phyloP scores from a whole-genome alignment of 2,113 vertebrate species.

The Glaucomys volans region DNA sequence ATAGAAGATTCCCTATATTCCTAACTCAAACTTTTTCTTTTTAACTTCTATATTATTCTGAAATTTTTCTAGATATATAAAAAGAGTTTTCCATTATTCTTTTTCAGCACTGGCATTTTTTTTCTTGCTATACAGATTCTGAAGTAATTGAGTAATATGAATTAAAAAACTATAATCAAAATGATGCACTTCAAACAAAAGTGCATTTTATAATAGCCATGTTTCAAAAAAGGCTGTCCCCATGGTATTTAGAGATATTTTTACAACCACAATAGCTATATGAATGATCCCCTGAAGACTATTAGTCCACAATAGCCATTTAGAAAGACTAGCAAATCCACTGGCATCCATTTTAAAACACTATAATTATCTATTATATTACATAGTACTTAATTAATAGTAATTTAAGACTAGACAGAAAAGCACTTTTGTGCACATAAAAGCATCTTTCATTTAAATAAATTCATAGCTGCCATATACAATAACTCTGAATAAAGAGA shows the following conservation, averaged over 20 bases:
- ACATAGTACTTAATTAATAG: constrained; percentile 71
- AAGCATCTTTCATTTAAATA: constrained; percentile 76
- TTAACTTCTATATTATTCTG: constrained; percentile 32
- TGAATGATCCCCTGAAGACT: constrained; percentile 72
- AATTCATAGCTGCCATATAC: constrained; percentile 72
- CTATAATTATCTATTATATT: constrained; percentile 73
- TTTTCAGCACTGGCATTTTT: background rate
- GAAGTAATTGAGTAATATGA: constrained; percentile 59
- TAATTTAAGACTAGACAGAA: constrained; percentile 76
- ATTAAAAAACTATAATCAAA: constrained; percentile 55
- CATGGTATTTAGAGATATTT: constrained; percentile 70
- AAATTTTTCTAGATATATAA: background rate
- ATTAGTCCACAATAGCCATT: constrained; percentile 67
- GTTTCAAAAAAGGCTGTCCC: constrained; percentile 60
- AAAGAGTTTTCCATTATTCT: constrained; percentile 43
- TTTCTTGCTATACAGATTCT: background rate
- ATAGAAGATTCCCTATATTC: background rate
- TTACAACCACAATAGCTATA: constrained; percentile 69
- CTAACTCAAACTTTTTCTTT: constrained; percentile 36
- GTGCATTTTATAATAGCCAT: constrained; percentile 56
- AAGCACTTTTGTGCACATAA: constrained; percentile 72
- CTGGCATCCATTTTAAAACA: constrained; percentile 66
- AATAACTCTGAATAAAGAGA: constrained; percentile 74
- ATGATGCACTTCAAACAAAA: constrained; percentile 66
- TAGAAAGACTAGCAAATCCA: constrained; percentile 64